phyloP scores from a whole-genome alignment of 2,113 vertebrate genomes.

The Monopterus albus region DNA sequence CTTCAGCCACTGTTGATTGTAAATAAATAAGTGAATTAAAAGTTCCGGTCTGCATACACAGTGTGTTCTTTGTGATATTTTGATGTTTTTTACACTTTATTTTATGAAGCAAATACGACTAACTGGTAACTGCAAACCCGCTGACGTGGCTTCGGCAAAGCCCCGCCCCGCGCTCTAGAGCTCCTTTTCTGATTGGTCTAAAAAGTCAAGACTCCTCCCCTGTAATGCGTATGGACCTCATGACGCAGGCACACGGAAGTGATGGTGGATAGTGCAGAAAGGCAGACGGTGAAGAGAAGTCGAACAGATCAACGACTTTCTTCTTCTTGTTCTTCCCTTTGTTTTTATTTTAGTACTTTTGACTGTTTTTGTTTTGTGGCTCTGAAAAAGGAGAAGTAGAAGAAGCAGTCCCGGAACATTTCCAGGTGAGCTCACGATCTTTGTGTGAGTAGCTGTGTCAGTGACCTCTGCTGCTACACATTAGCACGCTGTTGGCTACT shows the following conservation, averaged over 20 bases:
- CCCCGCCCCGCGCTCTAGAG: background rate
- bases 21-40: too few species aligned
- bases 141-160: slow-evolving; percentile 36
- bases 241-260: slow-evolving; percentile 33
- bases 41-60: too few species aligned
- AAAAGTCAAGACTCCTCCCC: background rate
- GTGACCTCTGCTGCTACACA: slow-evolving; percentile 56
- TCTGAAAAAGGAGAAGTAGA: background rate
- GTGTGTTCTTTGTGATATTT: too few species aligned
- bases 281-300: background rate
- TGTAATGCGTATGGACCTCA: background rate
- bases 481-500: background rate
- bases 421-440: slow-evolving; percentile 29
- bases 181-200: slow-evolving; percentile 48
- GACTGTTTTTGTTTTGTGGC: background rate
- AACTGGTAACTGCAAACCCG: background rate
- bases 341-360: background rate
- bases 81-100: too few species aligned
- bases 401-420: background rate
- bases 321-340: background rate
- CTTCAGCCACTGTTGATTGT: too few species aligned
- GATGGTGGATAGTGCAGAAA: background rate
- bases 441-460: background rate
- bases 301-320: background rate
- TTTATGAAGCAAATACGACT: too few species aligned